These are phyloP conservation scores for Limnephilus lunatus DNA, from an alignment of 2,888 invertebrate species.

Conservation along the genomic window DNA sequence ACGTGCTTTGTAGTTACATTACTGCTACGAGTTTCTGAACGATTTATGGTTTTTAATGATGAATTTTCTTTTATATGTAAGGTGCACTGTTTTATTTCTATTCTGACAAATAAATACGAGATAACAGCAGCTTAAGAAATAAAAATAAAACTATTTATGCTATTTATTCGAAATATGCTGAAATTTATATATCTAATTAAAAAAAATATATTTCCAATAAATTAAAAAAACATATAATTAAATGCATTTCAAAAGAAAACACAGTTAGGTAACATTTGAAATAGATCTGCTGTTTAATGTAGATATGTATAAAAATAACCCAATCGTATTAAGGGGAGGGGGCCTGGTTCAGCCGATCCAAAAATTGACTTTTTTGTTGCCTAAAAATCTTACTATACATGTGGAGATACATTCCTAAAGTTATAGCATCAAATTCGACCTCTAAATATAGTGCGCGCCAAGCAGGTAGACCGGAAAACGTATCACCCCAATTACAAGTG, in stretches of 20 bases:
- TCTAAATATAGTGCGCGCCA: too few relatives aligned
- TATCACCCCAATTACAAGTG: too few relatives aligned
- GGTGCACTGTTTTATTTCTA: neutral
- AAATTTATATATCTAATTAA: too few relatives aligned
- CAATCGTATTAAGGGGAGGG: too few relatives aligned
- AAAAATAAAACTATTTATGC: neutral
- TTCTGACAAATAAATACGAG: neutral
- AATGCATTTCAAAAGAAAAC: neutral
- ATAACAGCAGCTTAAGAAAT: neutral
- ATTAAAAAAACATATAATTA: too few relatives aligned
- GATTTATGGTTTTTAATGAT: neutral
- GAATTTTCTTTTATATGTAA: neutral
- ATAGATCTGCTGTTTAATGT: neutral
- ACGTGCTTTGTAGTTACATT: neutral
- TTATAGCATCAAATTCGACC: too few relatives aligned
- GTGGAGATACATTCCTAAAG: too few relatives aligned
- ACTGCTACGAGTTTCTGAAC: neutral
- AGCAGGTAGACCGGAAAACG: too few relatives aligned
- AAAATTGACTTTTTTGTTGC: too few relatives aligned
- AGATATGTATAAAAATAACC: neutral
- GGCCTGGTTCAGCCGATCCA: too few relatives aligned
- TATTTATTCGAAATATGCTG: neutral
- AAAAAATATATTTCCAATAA: too few relatives aligned
- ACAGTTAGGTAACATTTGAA: neutral
- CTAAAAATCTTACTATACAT: too few relatives aligned